These are phyloP conservation scores for Salvelinus namaycush DNA, from an alignment of 2,113 vertebrate genomes.

Conservation along the genomic window DNA sequence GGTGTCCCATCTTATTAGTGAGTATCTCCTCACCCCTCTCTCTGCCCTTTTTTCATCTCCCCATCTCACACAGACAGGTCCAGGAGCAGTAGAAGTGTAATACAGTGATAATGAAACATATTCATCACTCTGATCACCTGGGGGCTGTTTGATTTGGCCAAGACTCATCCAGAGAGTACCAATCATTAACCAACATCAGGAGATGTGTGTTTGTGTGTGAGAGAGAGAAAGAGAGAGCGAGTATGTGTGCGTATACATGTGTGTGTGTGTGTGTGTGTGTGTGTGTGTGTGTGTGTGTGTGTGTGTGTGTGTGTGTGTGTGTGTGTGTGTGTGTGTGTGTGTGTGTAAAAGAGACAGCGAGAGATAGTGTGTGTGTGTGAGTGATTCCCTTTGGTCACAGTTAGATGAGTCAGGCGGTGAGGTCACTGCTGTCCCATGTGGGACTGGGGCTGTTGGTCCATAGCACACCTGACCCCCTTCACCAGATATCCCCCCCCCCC, in stretches of 20 bases:
- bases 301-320: neutral
- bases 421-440: slow-evolving; percentile 19
- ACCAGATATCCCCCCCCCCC: slow-evolving; percentile 23
- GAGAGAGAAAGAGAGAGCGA: neutral
- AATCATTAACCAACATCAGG: too few species aligned
- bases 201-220: neutral
- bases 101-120: neutral
- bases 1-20: too few species aligned
- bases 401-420: slow-evolving; percentile 21
- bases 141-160: neutral
- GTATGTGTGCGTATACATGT: neutral
- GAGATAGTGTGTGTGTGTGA: neutral
- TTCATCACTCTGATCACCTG: slow-evolving; percentile 8
- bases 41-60: neutral
- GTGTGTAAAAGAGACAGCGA: too few species aligned
- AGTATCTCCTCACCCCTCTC: neutral
- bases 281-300: neutral
- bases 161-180: too few species aligned
- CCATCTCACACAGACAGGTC: neutral
- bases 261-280: neutral
- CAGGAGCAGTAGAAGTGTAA: neutral
- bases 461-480: neutral
- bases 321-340: too few species aligned
- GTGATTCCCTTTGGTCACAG: neutral
- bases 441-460: neutral